Evolutionary conservation across 2,113 vertebrate genomes (phyloP), one percentile per base, ranked within the genome.

Genomic region (Sterrhoptilus dennistouni): DNA sequence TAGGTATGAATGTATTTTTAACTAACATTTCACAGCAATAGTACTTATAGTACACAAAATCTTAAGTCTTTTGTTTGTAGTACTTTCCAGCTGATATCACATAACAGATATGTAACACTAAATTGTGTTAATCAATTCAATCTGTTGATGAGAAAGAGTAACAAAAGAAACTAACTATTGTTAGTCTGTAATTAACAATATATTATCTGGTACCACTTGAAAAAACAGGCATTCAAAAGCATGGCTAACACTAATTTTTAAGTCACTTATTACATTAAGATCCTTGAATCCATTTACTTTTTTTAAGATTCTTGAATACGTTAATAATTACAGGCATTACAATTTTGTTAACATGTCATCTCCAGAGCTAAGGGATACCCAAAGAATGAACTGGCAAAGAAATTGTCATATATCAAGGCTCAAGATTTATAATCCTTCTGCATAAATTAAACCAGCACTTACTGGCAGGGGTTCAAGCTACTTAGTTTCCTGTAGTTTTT

Each of bases 401-500:
- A 88, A 82, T 65, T 79, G 52, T 54, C 22, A 38, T 63, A 27
- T 40, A 90, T 56, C 19, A 87, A 9, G 9, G 31, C 25, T 87
- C 35, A 87, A 42, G 22, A 60, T 87, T 89, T 87, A 75, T 74
- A 91, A 84, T 88, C 40, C 69, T 87, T 45, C 71, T 50, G 13
- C 33, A 47, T 52, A 94, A 94, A 97, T 85, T 90, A 88, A 95
- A 95, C 4, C 57, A 90, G 36, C 31, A 76, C 36, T 93, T 83
- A 69, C 15, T 88, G 90, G 82, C 61, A 88, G 36, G 31, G 23
- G 22, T 83, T 95, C 94, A 91, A 90, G 20, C 44, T 83, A 92
- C 57, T 88, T 65, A 69, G 82, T 57, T 94, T 94, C 87, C 45
- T 70, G 88, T 56, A 87, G 53, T 49, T 93, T 70, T 87, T 61